Evolutionary conservation across 2,888 invertebrate species (phyloP).

Genomic region (Eurytoma californica): DNA sequence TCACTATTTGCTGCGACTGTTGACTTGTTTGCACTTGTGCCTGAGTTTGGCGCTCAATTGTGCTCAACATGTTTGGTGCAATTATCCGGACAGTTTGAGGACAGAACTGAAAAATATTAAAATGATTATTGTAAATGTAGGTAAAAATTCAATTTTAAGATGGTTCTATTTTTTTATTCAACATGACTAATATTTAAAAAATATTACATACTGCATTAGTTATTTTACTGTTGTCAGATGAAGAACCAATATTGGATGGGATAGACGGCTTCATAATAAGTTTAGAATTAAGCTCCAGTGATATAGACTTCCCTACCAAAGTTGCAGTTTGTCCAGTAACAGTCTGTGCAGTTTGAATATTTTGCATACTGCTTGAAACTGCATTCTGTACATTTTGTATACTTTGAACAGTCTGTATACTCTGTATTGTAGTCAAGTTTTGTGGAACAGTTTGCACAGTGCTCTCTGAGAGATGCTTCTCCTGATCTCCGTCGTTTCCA

Average conservation of each 20-base stretch:
- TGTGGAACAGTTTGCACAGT: slow-evolving; percentile 67
- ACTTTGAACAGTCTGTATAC: slow-evolving; percentile 63
- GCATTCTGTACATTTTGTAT: slow-evolving; percentile 67
- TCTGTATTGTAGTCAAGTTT: slow-evolving; percentile 70
- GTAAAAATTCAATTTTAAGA: no score
- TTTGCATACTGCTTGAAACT: slow-evolving; percentile 68
- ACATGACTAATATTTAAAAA: neutral
- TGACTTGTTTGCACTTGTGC: slow-evolving; percentile 63
- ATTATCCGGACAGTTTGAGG: slow-evolving; percentile 72
- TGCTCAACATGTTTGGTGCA: slow-evolving; percentile 69
- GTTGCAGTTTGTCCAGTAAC: slow-evolving; percentile 65
- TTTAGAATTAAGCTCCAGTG: slow-evolving; percentile 70
- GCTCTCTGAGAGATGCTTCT: slow-evolving; percentile 68
- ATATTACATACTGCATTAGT: slow-evolving; percentile 62
- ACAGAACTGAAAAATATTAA: slow-evolving; percentile 66
- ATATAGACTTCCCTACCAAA: slow-evolving; percentile 71
- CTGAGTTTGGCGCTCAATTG: slow-evolving; percentile 69
- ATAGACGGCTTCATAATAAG: slow-evolving; percentile 70
- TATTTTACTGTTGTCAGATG: slow-evolving; percentile 70
- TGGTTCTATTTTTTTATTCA: neutral
- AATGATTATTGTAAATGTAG: neutral
- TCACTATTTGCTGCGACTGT: slow-evolving; percentile 70
- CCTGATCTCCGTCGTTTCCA: slow-evolving; percentile 54
- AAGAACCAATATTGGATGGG: slow-evolving; percentile 65
- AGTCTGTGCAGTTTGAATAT: slow-evolving; percentile 67